Base-by-base conservation (phyloP, 2,113 vertebrate genomes). In the Pygoscelis adeliae region DNA sequence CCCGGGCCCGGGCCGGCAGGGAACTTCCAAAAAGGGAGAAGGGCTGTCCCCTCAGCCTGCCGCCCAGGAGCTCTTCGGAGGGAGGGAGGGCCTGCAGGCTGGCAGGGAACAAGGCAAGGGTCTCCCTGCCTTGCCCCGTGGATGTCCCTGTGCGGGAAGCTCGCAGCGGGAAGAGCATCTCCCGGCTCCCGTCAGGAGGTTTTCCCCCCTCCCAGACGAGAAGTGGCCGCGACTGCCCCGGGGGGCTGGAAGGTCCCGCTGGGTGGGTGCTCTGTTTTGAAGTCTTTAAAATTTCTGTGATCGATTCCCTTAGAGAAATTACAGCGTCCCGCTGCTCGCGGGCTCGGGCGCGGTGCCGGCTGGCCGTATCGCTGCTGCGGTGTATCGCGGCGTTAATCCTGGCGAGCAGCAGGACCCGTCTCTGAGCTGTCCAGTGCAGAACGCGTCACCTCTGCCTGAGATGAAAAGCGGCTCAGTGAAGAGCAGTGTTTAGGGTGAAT, bases 241-340 rank as follows among this genome's bases (percentile, higher is more conserved):
- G 32, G 30, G 8, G n/a, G 38, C 40, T n/a, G 62, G 29, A 53
- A 47, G 62, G 23, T n/a, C 15, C 53, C 30, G 47, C 62, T 16
- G 13, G 78, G 18, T 19, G 61, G 44, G 23, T 38, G 32, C 38
- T 58, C 56, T 29, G 27, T 21, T 55, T 25, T 22, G 74, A 53
- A 38, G 27, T 26, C 56, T 46, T 70, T 52, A 53, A 70, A 25
- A 29, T 21, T 47, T 53, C 53, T 30, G 1, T 29, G 20, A 8
- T 34, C 11, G 0, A 0, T 52, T 67, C 34, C n/a, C 30, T 25
- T 30, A 4, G 36, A 59, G 52, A 32, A 47, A 11, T 13, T 15
- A 5, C 10, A 12, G 66, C 34, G 5, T 6, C 3, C 10, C 6
- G 22, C 23, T 7, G 42, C n/a, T 29, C 1, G 3, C 1, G 5